These are phyloP conservation scores for Neodiprion fabricii DNA, from an alignment of 1,140 invertebrate species.

Conservation along the genomic window DNA sequence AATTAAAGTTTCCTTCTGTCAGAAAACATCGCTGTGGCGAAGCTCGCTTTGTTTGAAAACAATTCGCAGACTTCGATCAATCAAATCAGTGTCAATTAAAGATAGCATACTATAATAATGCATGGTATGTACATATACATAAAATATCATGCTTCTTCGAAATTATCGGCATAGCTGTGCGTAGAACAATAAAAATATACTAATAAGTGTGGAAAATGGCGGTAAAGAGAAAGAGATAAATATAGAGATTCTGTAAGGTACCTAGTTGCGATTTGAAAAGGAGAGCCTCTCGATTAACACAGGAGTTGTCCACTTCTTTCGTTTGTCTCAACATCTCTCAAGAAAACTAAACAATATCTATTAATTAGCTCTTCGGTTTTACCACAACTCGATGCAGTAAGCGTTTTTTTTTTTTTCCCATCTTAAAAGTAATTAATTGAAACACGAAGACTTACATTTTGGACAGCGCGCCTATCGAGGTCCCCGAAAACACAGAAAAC, in stretches of 20 bases:
- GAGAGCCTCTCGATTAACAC: not conserved
- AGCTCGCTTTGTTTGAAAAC: no score
- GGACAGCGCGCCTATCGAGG: not conserved
- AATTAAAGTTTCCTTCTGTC: no score
- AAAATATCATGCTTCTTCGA: no score
- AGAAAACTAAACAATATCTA: not conserved
- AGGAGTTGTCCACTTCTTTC: not conserved
- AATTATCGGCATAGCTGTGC: not conserved
- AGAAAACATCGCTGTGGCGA: no score
- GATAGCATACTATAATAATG: no score
- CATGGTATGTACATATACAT: no score
- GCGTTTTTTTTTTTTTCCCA: not conserved
- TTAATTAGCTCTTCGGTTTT: not conserved
- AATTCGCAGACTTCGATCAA: no score
- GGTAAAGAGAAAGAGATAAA: not conserved
- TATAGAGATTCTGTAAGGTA: not conserved
- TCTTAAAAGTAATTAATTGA: not conserved
- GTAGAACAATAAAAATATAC: not conserved
- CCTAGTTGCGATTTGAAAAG: not conserved
- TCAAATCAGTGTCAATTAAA: no score
- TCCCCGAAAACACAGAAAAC: slow-evolving; percentile 1
- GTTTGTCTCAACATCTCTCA: not conserved
- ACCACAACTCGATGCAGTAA: not conserved
- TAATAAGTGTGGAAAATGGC: not conserved
- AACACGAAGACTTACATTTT: not conserved